A percentile compares a stretch with the other conserved stretches of the same genome.
Conservation (phyloP, 2,888 invertebrate species). For the Rhimphoctona megacephalus region DNA sequence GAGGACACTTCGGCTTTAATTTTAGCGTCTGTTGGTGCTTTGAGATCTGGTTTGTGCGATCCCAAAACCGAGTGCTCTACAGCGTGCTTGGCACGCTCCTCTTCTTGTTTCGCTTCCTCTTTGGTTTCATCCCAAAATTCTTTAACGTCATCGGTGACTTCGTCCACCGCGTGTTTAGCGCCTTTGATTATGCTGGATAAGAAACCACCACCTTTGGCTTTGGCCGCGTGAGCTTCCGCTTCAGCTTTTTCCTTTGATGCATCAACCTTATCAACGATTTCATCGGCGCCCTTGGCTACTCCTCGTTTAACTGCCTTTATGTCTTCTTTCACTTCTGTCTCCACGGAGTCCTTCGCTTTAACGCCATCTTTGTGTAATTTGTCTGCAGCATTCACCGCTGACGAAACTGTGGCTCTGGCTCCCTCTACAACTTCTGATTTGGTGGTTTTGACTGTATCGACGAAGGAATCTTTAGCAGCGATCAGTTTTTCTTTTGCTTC, state of each 20-base stretch:
- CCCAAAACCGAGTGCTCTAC: conserved; percentile 63
- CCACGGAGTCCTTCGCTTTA: conserved; percentile 43
- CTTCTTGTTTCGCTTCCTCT: conserved; percentile 63
- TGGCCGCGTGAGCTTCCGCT: conserved; percentile 73
- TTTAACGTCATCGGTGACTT: conserved; percentile 70
- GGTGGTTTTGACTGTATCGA: conserved; percentile 63
- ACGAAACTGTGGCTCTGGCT: conserved; percentile 28
- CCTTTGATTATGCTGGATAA: conserved; percentile 76
- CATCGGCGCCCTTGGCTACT: conserved; percentile 27
- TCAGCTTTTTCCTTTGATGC: conserved; percentile 73
- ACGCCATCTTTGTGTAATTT: conserved; percentile 30
- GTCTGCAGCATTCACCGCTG: conserved; percentile 33
- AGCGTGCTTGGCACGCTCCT: conserved; percentile 49
- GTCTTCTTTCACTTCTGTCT: conserved; percentile 49
- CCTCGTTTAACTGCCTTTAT: conserved; percentile 56
- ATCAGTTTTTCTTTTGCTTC: conserved; percentile 35
- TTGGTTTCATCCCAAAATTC: conserved; percentile 74
- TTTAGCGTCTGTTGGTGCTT: conserved; percentile 17
- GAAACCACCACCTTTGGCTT: conserved; percentile 71
- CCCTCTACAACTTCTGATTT: conserved; percentile 59
- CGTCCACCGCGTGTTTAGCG: conserved; percentile 72
- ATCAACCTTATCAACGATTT: conserved; percentile 46
- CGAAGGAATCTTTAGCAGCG: conserved; percentile 41
- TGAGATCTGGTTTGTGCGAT: conserved; percentile 46
- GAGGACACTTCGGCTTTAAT: conserved; percentile 28